Evolutionary conservation across 1,140 invertebrate genomes (phyloP), one percentile per base, ranked within the genome.

Genomic region (Drosophila micromelanica): DNA sequence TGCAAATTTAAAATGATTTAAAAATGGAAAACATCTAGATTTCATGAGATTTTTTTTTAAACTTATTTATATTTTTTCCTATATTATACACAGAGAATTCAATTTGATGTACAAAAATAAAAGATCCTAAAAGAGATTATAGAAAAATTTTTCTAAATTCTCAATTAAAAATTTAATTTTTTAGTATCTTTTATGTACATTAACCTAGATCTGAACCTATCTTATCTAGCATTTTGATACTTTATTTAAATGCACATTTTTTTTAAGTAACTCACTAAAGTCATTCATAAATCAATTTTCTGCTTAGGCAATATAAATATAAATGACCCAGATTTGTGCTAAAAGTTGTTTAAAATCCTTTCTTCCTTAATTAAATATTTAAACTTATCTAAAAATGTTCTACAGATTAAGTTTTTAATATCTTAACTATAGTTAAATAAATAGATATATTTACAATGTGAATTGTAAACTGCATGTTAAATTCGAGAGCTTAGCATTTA

Each of bases 261-360:
- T 45, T 51, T 15, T 1, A n/a, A 11, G 15, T 17, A 37, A 20
- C 5, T 37, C 5, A 54, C 13, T 27, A 2, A 42, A 15, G 11
- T 43, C 54, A 43, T 56, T 56, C 38, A 56, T 9, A 43, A 56
- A 42, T 56, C 20, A 9, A n/a, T 37, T n/a, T 12, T n/a, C n/a
- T 35, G 15, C n/a, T 32, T 27, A 30, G 32, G 5, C 12, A n/a
- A n/a, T n/a, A 35, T 8, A 7, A 9, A 9, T 8, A 35, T 8
- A 35, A 35, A 35, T 35, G 8, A 8, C 8, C 32, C 7, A 35
- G 6, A 35, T 35, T 35, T 35, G 8, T 35, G 6, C 32, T 35
- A 8, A n/a, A 40, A 4, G 4, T n/a, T 5, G 5, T 40, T 13
- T 1, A 13, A 40, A 40, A 5, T 1, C 5, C 2, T 13, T 6